A percentile compares a stretch with the other conserved stretches of the same genome.
Evolutionary conservation across 64 coral and sea anemone genomes (phyloP).

Genomic region (Porites lutea): DNA sequence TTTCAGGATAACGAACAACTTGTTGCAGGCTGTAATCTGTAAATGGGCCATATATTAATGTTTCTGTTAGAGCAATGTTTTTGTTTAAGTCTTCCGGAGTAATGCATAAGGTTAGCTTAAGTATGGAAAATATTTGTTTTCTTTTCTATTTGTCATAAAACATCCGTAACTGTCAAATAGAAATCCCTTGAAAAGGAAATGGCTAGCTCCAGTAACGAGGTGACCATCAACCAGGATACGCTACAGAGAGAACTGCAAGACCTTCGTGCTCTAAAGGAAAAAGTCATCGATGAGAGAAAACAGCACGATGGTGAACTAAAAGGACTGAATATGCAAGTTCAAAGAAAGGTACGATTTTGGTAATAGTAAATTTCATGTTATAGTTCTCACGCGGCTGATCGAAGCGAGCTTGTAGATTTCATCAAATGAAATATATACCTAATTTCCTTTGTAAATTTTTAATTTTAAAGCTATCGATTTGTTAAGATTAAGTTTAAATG

Average conservation of each 20-base stretch:
- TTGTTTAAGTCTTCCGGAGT: not conserved
- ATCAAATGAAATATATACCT: too few species aligned
- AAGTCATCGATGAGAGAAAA: slow-evolving; percentile 70
- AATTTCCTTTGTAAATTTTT: too few species aligned
- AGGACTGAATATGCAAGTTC: slow-evolving; percentile 64
- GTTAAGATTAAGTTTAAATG: too few species aligned
- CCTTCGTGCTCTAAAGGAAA: slow-evolving; percentile 62
- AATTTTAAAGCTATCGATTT: too few species aligned
- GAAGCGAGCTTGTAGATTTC: too few species aligned
- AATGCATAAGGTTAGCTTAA: too few species aligned
- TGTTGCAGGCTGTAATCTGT: not conserved
- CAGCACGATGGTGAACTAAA: slow-evolving; percentile 80
- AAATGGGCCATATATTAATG: not conserved
- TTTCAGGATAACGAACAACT: not conserved
- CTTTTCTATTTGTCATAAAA: not conserved
- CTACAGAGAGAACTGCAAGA: slow-evolving; percentile 57
- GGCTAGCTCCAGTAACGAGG: not conserved
- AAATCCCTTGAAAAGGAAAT: slow-evolving; percentile 34
- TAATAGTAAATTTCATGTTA: not conserved
- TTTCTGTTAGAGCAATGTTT: not conserved
- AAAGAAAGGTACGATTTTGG: slow-evolving; percentile 64
- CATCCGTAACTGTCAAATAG: not conserved
- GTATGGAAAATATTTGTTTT: not conserved
- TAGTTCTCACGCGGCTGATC: too few species aligned
- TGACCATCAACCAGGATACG: slow-evolving; percentile 16